Evolutionary conservation across 2,888 invertebrate species (phyloP).

Genomic region (Conomelus anceps): DNA sequence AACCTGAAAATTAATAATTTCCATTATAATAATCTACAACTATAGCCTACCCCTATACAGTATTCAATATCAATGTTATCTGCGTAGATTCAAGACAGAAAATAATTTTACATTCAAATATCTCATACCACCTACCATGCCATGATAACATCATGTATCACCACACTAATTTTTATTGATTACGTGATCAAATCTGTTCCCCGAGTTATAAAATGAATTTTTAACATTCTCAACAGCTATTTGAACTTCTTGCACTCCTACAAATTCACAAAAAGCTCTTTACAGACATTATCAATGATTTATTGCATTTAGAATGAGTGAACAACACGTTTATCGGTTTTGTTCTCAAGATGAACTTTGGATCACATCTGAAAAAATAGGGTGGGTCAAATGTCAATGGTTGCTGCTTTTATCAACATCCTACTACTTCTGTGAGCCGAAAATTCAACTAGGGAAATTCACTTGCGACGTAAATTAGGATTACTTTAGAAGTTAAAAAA

Average conservation of each 20-base stretch:
- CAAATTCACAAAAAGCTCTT: neutral
- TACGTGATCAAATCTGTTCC: neutral
- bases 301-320: neutral
- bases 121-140: neutral
- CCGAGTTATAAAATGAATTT: neutral
- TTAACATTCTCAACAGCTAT: neutral
- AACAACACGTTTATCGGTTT: neutral
- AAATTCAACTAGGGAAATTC: neutral
- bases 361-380: neutral
- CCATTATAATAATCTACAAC: too few species aligned
- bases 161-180: neutral
- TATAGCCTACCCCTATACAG: too few species aligned
- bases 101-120: neutral
- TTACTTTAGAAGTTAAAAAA: neutral
- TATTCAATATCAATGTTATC: neutral
- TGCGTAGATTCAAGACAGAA: too few species aligned
- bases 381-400: neutral
- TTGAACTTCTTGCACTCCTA: neutral
- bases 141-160: too few species aligned
- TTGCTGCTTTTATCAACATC: neutral
- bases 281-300: neutral
- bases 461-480: neutral
- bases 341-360: neutral
- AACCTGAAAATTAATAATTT: too few species aligned
- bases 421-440: neutral